Evolutionary conservation across 2,797 vertebrate genomes (phyloP).

Genomic region (Falco biarmicus): DNA sequence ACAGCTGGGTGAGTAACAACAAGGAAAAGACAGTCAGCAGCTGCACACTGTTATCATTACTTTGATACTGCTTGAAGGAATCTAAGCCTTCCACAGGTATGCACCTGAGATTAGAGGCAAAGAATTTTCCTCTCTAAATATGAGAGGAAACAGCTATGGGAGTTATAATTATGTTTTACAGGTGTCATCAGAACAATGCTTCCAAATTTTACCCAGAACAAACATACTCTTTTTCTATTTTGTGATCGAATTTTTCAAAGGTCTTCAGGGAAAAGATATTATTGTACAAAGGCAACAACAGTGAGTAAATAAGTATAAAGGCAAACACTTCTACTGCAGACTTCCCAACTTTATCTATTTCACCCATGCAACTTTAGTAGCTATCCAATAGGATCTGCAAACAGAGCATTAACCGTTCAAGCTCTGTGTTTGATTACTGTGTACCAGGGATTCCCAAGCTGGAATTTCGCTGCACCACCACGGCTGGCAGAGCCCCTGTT

Average conservation of each 20-base stretch:
- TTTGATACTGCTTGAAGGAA: constrained; percentile 85
- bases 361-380: constrained; percentile 35
- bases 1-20: constrained; percentile 83
- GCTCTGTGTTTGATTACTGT: background rate
- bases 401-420: constrained; percentile 6
- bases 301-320: constrained; percentile 55
- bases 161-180: constrained; percentile 83
- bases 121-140: constrained; percentile 65
- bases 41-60: constrained; percentile 88
- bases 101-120: constrained; percentile 78
- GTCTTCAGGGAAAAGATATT: constrained; percentile 66
- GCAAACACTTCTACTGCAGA: constrained; percentile 42
- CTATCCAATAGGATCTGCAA: constrained; percentile 33
- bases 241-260: constrained; percentile 67
- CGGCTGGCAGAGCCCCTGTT: background rate
- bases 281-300: constrained; percentile 46
- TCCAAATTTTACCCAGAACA: constrained; percentile 62
- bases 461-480: background rate
- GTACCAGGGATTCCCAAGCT: background rate
- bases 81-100: constrained; percentile 87
- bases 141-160: constrained; percentile 73
- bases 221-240: constrained; percentile 61
- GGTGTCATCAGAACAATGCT: constrained; percentile 74
- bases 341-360: constrained; percentile 34
- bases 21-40: constrained; percentile 88